These are phyloP conservation scores for Neelides folsomi DNA, from an alignment of 2,888 invertebrate genomes.

Conservation along the genomic window DNA sequence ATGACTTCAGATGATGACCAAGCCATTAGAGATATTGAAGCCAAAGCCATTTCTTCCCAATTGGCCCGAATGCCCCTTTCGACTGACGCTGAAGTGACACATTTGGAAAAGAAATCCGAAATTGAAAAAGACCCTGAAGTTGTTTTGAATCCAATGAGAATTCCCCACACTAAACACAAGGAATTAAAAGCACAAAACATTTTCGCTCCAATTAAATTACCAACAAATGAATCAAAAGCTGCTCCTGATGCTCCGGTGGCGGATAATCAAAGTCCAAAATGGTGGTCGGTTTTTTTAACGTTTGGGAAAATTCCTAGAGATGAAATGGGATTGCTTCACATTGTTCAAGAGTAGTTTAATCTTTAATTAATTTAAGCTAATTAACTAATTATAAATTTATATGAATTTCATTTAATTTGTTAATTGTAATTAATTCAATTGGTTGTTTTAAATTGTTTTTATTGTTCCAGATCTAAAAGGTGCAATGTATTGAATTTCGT, in stretches of 20 bases:
- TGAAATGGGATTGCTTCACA: constrained; percentile 29
- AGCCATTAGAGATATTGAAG: too few relatives aligned
- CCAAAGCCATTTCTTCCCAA: too few relatives aligned
- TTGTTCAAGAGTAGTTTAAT: constrained; percentile 22
- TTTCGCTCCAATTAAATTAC: background rate
- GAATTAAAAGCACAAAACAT: too few relatives aligned
- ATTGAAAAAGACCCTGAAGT: background rate
- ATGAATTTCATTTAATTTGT: too few relatives aligned
- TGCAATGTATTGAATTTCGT: constrained; percentile 16
- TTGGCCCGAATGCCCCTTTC: background rate
- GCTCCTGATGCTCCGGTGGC: constrained; percentile 1
- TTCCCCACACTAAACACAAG: background rate
- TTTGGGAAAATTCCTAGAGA: constrained; percentile 21
- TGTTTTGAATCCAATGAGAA: constrained; percentile 1
- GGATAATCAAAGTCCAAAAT: constrained; percentile 3
- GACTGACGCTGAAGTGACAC: background rate
- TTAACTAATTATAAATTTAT: too few relatives aligned
- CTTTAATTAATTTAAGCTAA: background rate
- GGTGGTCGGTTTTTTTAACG: constrained; percentile 14
- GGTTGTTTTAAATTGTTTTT: too few relatives aligned
- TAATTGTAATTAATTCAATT: too few relatives aligned
- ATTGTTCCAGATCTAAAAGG: constrained; percentile 13
- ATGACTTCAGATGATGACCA: background rate
- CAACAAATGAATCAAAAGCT: too few relatives aligned
- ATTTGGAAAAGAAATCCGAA: background rate